Base-by-base conservation (phyloP, 1,140 invertebrate genomes). In the Bombus pascuorum region DNA sequence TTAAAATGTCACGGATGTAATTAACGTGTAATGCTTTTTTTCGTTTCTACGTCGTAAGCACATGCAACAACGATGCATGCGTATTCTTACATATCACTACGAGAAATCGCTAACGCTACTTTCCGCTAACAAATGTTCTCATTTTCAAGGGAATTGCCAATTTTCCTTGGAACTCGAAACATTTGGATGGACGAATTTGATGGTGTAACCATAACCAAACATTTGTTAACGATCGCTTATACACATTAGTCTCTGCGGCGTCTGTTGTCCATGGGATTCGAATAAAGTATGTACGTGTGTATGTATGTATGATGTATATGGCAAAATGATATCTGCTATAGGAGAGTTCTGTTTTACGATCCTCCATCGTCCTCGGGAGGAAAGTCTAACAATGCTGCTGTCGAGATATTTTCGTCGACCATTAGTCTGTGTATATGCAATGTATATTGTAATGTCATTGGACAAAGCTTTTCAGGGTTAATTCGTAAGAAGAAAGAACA, bases 31-130 rank as follows among this genome's bases (percentile, higher is more conserved):
- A 85, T 68, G 47, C 73, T 82, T 72, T 78, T 84, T 84, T 62
- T 78, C 75, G 75, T 79, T 59, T 83, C 81, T 79, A 89, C 79
- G 70, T 87, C 84, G 71, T 85, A 88, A 85, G 76, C 57, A 39
- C 70, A 68, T 28, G 53, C 68, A 62, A n/a, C 28, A 10, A 39
- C 9, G 34, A 62, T n/a, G 53, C 68, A 39, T 37, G 28, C 42
- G 10, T 34, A 12, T 28, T 53, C 53, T 34, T 39, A 18, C 8
- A 78, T 13, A n/a, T 53, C 28, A 5, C 9, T 28, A 2, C 18
- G 37, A 37, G 15, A 57, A 81, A 71, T 72, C 13, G 44, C 28
- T 32, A 71, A 39, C 34, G 44, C n/a, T 39, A 28, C 18, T 44
- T 44, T 10, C n/a, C 32, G 8, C 34, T 47, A 28, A 25, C 39